A percentile compares a stretch with the other conserved stretches of the same genome.
Conservation (phyloP, 2,888 invertebrate genomes). For the Corythucha ciliata region DNA sequence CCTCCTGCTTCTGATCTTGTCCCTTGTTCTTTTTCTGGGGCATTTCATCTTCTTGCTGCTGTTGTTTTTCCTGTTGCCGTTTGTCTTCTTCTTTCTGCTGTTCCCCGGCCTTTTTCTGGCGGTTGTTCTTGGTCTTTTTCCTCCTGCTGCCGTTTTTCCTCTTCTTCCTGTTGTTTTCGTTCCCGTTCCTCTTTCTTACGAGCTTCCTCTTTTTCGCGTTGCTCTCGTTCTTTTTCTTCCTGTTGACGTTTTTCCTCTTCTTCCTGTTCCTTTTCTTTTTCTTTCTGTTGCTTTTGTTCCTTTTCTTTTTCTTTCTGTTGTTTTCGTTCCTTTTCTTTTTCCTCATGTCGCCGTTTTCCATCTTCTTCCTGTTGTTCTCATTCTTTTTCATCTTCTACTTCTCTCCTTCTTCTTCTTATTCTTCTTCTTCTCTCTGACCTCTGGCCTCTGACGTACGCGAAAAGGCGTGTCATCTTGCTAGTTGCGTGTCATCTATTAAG, state of each 20-base stretch:
- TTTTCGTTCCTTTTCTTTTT: background rate
- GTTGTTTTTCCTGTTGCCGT: background rate
- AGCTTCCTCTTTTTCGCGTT: background rate
- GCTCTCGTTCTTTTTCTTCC: background rate
- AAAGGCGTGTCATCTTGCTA: no score
- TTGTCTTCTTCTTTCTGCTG: background rate
- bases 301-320: background rate
- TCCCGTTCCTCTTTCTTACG: background rate
- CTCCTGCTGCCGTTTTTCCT: background rate
- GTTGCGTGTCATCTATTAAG: no score
- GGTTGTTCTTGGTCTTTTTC: background rate
- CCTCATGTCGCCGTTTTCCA: background rate
- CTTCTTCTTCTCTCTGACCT: no score
- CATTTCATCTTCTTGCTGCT: background rate
- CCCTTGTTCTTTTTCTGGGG: background rate
- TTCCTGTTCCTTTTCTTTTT: background rate
- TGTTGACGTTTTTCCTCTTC: background rate
- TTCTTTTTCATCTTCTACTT: background rate
- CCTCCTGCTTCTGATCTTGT: background rate
- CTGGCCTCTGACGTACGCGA: no score
- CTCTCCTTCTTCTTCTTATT: background rate
- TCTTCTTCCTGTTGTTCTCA: background rate
- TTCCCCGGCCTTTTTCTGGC: no score
- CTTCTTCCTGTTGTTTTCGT: background rate
- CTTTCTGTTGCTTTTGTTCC: background rate